A percentile compares a stretch with the other conserved stretches of the same genome.
phyloP scores from a whole-genome alignment of 2,888 invertebrate genomes.

The Pseudococcus longispinus region DNA sequence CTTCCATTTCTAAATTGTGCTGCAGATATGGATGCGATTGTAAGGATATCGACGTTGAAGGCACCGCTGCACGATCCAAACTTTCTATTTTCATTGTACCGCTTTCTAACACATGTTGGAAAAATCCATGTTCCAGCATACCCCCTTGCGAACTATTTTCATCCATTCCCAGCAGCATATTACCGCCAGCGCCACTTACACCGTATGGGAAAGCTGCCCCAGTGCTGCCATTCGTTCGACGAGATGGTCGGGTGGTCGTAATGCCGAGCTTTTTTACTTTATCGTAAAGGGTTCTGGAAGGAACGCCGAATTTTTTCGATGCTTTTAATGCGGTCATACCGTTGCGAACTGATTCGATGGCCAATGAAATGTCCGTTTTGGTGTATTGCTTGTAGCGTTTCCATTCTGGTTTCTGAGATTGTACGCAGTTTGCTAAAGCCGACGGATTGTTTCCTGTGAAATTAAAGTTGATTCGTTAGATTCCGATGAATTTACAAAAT shows the following conservation, averaged over 20 bases:
- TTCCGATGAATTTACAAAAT: not conserved
- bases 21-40: conserved; percentile 53
- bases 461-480: not conserved
- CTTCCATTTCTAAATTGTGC: conserved; percentile 65
- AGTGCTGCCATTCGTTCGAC: conserved; percentile 71
- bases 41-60: conserved; percentile 58
- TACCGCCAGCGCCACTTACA: conserved; percentile 64
- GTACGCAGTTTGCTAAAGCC: conserved; percentile 75
- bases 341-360: conserved; percentile 84
- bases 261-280: conserved; percentile 90
- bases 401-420: conserved; percentile 85
- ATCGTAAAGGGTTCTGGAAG: conserved; percentile 88
- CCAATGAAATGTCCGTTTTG: conserved; percentile 82
- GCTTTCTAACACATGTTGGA: conserved; percentile 61
- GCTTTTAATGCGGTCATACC: conserved; percentile 91
- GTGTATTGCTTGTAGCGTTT: conserved; percentile 93
- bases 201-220: conserved; percentile 75
- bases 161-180: conserved; percentile 58
- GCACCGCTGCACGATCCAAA: conserved; percentile 67
- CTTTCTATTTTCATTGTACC: conserved; percentile 64
- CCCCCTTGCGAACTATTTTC: conserved; percentile 57
- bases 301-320: conserved; percentile 84
- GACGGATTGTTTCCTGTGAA: conserved; percentile 60
- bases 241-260: conserved; percentile 81
- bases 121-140: conserved; percentile 62